Evolutionary conservation across 2,113 vertebrate species (phyloP).

Genomic region (Corvus cornix): DNA sequence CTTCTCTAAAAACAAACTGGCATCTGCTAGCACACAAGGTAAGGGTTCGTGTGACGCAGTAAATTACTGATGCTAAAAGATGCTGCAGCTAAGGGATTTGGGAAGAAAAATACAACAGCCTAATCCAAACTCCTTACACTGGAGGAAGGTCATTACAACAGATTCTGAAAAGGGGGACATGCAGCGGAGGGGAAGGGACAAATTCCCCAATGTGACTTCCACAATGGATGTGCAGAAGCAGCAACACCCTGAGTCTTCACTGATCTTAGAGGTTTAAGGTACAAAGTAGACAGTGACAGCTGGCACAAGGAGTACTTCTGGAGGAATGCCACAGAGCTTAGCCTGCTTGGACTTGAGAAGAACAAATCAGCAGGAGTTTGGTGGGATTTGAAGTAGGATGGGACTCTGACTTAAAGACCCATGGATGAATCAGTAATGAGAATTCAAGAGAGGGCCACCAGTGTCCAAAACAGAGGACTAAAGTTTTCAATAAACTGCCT

Average conservation of each 20-base stretch:
- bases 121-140: not conserved
- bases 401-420: not conserved
- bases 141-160: not conserved
- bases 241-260: not conserved
- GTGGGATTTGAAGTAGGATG: not conserved
- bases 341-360: not conserved
- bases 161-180: not conserved
- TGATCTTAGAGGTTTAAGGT: not conserved
- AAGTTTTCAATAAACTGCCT: not conserved
- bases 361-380: not conserved
- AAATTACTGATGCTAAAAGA: not conserved
- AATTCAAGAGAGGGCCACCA: not conserved
- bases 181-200: rapidly evolving
- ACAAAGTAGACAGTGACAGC: not conserved
- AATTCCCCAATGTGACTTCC: not conserved
- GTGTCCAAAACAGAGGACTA: not conserved
- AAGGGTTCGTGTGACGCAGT: not conserved
- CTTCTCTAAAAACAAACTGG: not conserved
- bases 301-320: not conserved
- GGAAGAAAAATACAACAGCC: not conserved
- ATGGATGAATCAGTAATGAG: not conserved
- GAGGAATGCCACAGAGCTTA: not conserved
- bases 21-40: not conserved
- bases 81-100: not conserved
- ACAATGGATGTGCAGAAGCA: not conserved